Evolutionary conservation across 2,888 invertebrate species (phyloP), one percentile per base, ranked within the genome.

Genomic region (Schizaphis graminum): DNA sequence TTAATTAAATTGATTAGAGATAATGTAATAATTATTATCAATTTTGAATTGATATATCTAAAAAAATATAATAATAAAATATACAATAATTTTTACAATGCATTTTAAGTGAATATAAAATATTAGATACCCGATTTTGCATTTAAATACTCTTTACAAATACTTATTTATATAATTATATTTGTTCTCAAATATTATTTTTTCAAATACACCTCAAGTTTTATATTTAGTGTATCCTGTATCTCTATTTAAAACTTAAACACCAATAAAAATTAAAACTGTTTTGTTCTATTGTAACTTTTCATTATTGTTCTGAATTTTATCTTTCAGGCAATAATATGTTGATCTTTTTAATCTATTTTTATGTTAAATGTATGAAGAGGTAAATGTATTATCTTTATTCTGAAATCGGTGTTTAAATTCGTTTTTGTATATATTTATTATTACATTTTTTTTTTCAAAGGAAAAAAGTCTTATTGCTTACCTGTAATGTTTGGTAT

Each of bases 401-500:
- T n/a, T 67, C 16, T n/a, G 16, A 67, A 35, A 67, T 5, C n/a
- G n/a, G 35, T 61, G 28, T 28, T 67, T 4, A 67, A n/a, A 67
- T 16, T 16, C 16, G 61, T n/a, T 67, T 67, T n/a, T n/a, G 16
- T n/a, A n/a, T 35, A 5, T 16, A 61, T 67, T 35, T 35, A 67
- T 67, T n/a, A 67, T n/a, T 67, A 67, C 16, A n/a, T 67, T 67
- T n/a, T n/a, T 67, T 61, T 61, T 28, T 10, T 8, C 8, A 67
- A 67, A n/a, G 67, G 7, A 16, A 67, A 67, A 67, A n/a, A 67
- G 16, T 67, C 67, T 47, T n/a, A 61, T 67, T 5, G 7, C 53
- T 47, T 87, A 94, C 94, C 91, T 94, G 91, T 94, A 94, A n/a
- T 26, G 53, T 91, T 94, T 94, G 53, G 85, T n/a, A n/a, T 94